Evolutionary conservation across 92 coral and sea anemone genomes (phyloP), one percentile per base, ranked within the genome.

Genomic region (Epizoanthus ramosus): DNA sequence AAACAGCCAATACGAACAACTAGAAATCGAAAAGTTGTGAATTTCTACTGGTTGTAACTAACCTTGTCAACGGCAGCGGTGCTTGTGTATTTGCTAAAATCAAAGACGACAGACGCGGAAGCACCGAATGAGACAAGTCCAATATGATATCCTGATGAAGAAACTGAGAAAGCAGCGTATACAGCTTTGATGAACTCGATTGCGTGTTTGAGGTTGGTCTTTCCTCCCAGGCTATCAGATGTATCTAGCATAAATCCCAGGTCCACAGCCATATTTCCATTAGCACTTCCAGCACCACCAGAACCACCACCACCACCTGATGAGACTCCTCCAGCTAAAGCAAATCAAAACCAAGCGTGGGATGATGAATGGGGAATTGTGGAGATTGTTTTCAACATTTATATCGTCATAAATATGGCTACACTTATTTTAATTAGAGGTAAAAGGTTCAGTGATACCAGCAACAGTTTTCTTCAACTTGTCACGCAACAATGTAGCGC

Each of bases 231-330:
- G 47, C 92, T 93, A 18, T 68, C 84, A 25, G 97, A 93, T 37
- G 93, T 71, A 65, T 93, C 97, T 21, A 93, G 35, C 97, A 90
- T 88, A 37, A 93, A 93, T 47, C 94, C 94, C 23, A 90, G 67
- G 52, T 93, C 94, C 52, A 91, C 89, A 10, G 89, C 85, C 12
- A 83, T 81, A 73, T 72, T 72, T 23, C 71, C 84, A 12, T 24
- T 77, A 4, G 79, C 85, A 61, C 85, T 79, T 37, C 69, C 60
- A 9, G 23, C 74, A 47, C 85, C 81, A 0, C 91, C 93, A 35
- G n/a, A n/a, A n/a, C n/a, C n/a, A 9, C 37, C 74, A 47, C 85
- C 81, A 0, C 91, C 93, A 35, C 87, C 64, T 8, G 73, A 85
- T 1, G 86, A 76, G 47, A 85, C 69, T 0, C 93, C 93, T 13